Percentiles rank a stretch among this genome's conserved stretches.
Conservation (phyloP, 2,797 vertebrate genomes). For the Yasuhikotakia modesta region DNA sequence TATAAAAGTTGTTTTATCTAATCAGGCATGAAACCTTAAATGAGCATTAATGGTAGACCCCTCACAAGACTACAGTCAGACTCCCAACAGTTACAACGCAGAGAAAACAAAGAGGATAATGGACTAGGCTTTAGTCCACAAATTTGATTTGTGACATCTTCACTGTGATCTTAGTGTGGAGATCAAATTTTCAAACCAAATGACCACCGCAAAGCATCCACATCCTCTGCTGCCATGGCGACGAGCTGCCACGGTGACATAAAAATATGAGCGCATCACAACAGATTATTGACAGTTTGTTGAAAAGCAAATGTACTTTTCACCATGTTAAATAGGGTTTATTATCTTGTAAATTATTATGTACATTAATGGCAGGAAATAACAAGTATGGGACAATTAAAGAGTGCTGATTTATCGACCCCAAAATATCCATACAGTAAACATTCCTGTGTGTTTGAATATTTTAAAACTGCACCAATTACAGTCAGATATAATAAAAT, state of each 20-base stretch:
- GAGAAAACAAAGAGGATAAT: neutral
- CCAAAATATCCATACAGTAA: neutral
- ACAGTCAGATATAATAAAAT: conserved; percentile 18
- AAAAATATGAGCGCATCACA: conserved; percentile 31
- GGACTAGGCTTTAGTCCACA: neutral
- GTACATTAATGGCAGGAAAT: no score
- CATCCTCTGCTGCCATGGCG: conserved; percentile 47
- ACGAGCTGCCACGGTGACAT: conserved; percentile 39
- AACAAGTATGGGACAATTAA: neutral
- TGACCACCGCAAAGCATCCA: conserved; percentile 36
- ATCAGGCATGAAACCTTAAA: neutral
- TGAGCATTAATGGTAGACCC: neutral
- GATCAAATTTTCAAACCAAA: conserved; percentile 40
- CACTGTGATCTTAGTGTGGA: conserved; percentile 43
- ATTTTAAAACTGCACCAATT: neutral
- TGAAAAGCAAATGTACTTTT: conserved; percentile 20
- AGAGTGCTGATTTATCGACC: neutral
- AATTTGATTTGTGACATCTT: conserved; percentile 46
- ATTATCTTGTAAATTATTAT: neutral
- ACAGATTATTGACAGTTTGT: conserved; percentile 31
- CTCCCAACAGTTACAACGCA: neutral
- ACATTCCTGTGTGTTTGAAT: conserved; percentile 1
- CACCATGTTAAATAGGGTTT: neutral
- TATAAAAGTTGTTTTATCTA: no score
- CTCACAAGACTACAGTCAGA: neutral